Evolutionary conservation across 2,888 invertebrate genomes (phyloP), one percentile per base, ranked within the genome.

Genomic region (Taenaris catops): DNA sequence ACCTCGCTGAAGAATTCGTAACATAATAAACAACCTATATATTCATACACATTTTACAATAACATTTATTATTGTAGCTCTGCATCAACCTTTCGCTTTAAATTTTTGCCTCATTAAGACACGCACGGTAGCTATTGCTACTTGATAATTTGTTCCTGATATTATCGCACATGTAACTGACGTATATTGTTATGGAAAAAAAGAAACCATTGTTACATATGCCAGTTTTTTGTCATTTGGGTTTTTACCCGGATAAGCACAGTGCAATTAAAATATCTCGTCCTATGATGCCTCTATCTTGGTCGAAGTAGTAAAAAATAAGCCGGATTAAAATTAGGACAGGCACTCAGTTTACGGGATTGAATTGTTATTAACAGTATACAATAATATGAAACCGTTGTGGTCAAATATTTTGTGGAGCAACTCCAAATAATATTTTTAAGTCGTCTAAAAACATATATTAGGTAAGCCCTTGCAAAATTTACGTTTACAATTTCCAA

Each of bases 211-310:
- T 41, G 41, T 43, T 36, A 37, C 31, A 34, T 34, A 38, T 38
- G 26, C 31, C 25, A 34, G 37, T 50, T 54, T 51, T 51, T 49
- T 44, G 45, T 38, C 46, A 44, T 32, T 41, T 42, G 44, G 54
- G 55, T 48, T 53, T 54, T 49, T 51, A 52, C 51, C 56, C 55
- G 51, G 53, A 51, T 50, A 46, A 49, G 37, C 38, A 16, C 34
- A 31, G 37, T 46, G 48, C 46, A 51, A 48, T 46, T 42, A 55
- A 51, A 50, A 48, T 45, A 47, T 51, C 48, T 46, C 41, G 32
- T 50, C 43, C 43, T 43, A 42, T 45, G 46, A 39, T 41, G 46
- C 45, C 37, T 51, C 44, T 44, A 49, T 42, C 49, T 26, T 29
- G 36, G 33, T 21, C 36, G 25, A 34, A 29, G 38, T 33, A 27